These are phyloP conservation scores for Drosophila ezoana DNA, from an alignment of 2,888 invertebrate species.

Conservation along the genomic window DNA sequence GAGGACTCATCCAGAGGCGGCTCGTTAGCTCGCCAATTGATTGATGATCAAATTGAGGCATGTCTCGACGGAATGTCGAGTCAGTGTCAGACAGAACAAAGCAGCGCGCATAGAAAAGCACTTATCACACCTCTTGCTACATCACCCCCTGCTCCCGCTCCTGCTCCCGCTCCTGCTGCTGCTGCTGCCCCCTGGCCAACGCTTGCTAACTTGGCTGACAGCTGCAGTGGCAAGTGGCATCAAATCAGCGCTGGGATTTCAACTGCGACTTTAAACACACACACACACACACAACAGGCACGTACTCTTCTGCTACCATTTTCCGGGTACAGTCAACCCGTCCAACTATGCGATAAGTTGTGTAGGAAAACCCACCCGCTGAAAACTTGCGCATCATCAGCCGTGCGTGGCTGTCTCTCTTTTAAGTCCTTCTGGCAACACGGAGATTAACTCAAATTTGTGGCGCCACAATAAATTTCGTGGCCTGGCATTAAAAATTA, in stretches of 20 bases:
- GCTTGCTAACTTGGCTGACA: conserved; percentile 23
- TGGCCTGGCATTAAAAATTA: conserved; percentile 80
- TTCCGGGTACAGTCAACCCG: conserved; percentile 42
- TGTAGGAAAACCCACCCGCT: conserved; percentile 36
- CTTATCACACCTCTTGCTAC: conserved; percentile 63
- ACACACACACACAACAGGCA: conserved; percentile 19
- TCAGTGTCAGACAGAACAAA: conserved; percentile 34
- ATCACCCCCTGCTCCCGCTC: not conserved
- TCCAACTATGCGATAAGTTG: not conserved
- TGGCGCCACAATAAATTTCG: conserved; percentile 81
- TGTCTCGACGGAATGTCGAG: conserved; percentile 51
- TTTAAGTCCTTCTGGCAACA: conserved; percentile 59
- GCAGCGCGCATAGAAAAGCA: conserved; percentile 60
- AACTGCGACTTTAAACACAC: conserved; percentile 39
- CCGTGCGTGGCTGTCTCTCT: conserved; percentile 40
- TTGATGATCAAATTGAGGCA: conserved; percentile 70
- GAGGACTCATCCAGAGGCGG: conserved; percentile 31
- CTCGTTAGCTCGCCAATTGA: conserved; percentile 75
- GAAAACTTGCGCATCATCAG: conserved; percentile 44
- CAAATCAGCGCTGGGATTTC: conserved; percentile 57
- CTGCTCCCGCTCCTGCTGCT: not conserved
- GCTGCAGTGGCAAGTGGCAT: conserved; percentile 26
- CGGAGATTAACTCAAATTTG: conserved; percentile 78
- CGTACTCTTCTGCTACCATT: conserved; percentile 17
- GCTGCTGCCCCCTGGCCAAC: conserved; percentile 16